Conservation (phyloP, 2,888 invertebrate species). For the Agrypnus murinus region DNA sequence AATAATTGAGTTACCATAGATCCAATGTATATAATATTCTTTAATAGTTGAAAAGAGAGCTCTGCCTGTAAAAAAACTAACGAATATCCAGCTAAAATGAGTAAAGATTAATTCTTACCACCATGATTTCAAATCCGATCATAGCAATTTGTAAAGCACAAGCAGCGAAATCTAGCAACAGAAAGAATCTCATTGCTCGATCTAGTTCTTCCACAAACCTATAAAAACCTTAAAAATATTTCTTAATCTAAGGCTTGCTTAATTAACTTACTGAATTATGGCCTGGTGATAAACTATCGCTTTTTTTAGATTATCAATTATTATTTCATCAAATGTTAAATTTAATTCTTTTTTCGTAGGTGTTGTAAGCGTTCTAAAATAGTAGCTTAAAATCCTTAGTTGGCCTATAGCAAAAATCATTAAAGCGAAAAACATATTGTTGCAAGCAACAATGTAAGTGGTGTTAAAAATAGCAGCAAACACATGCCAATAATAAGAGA, state of each 20-base stretch:
- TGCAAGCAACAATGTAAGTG: conserved; percentile 46
- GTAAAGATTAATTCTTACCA: conserved; percentile 48
- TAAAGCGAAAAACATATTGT: conserved; percentile 51
- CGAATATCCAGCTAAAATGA: no score
- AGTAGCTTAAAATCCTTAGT: conserved; percentile 51
- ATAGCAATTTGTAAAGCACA: conserved; percentile 59
- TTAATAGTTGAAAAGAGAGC: conserved; percentile 19
- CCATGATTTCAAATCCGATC: conserved; percentile 58
- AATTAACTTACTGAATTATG: conserved; percentile 11
- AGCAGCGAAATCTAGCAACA: conserved; percentile 60
- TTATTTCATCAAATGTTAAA: not conserved
- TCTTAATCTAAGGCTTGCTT: not conserved
- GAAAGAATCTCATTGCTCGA: conserved; percentile 55
- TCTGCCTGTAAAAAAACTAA: conserved; percentile 20
- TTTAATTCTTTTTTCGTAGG: not conserved
- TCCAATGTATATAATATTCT: conserved; percentile 2
- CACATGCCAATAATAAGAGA: conserved; percentile 43
- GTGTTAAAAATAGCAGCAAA: conserved; percentile 49
- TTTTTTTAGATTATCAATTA: not conserved
- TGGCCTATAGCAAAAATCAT: conserved; percentile 55
- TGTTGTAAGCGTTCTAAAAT: not conserved
- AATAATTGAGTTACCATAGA: conserved; percentile 11
- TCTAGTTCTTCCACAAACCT: conserved; percentile 42
- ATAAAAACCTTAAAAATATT: not conserved
- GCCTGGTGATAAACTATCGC: conserved; percentile 5